Base-by-base conservation (phyloP, 1,140 invertebrate species). In the Camponotus pennsylvanicus region DNA sequence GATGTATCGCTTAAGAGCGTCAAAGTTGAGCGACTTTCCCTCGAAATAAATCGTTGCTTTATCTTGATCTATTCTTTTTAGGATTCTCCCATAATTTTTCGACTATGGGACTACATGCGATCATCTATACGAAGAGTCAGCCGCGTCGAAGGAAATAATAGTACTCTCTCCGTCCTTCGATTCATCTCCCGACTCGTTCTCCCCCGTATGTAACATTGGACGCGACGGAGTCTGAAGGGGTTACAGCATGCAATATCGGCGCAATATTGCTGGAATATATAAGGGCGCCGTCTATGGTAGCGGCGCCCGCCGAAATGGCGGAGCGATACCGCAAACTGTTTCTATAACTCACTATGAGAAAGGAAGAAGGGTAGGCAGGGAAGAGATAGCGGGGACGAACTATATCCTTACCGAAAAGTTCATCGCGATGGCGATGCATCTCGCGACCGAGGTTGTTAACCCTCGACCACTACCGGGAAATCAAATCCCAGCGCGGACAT, bases 191-290 rank as follows among this genome's bases (percentile, higher is more conserved):
- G 49, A 42, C 11, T 57, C 40, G 27, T 63, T 66, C 27, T 49
- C 3, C 55, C 45, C 27, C 59, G 52, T 64, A 78, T 64, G 71
- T 78, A 85, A 61, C 63, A 40, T 77, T 11, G 73, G 45, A 78
- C 82, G 57, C 59, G 42, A 32, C 11, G 59, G 45, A 78, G 59
- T 77, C 75, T 85, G 45, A 66, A 85, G 73, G 83, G 75, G 83
- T 79, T 76, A 61, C 66, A 63, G 88, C 78, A 75, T 71, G 88
- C 86, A 90, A 90, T 90, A 90, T 90, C 79, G 88, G 76, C 45
- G 88, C 80, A 84, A 89, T 90, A 89, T 88, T 76, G 69, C 85
- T 45, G 42, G 88, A 87, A 90, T 85, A 84, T 89, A 87, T 79
- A 83, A 69, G 71, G n/a, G 66, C 73, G 49, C 18, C 67, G 61